These are phyloP conservation scores for Toxotes lorentzi DNA, from an alignment of 2,797 vertebrate genomes.

Conservation along the genomic window DNA sequence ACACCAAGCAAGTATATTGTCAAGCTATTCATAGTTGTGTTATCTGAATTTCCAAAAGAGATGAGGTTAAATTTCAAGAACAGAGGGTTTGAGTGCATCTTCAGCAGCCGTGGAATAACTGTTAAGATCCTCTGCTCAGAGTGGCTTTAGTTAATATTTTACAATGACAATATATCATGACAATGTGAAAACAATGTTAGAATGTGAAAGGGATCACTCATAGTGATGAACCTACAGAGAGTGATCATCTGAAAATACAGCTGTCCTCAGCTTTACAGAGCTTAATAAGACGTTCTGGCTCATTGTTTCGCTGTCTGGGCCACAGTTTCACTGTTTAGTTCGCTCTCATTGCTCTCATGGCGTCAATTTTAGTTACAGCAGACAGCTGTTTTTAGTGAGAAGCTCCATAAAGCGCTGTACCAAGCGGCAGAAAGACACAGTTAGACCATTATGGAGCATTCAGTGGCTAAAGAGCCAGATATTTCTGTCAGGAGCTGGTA, in stretches of 20 bases:
- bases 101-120: not conserved
- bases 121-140: not conserved
- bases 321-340: not conserved
- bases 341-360: not conserved
- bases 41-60: constrained; percentile 40
- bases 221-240: not conserved
- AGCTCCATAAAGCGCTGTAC: not conserved
- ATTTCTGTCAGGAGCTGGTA: not conserved
- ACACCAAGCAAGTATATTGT: constrained; percentile 17
- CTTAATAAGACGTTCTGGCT: not conserved
- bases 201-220: not conserved
- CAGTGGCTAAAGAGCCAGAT: not conserved
- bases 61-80: constrained; percentile 49
- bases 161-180: not conserved
- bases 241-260: not conserved
- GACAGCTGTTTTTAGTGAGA: not conserved
- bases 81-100: constrained; percentile 15
- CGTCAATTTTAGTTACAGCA: not conserved
- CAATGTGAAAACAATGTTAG: not conserved
- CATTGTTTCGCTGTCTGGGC: not conserved
- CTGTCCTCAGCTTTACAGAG: not conserved
- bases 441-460: not conserved
- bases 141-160: not conserved
- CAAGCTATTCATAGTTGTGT: constrained; percentile 59
- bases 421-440: not conserved